These are phyloP conservation scores for Macrotrachela quadricornifera DNA, from an alignment of 1,140 invertebrate genomes.

Conservation along the genomic window DNA sequence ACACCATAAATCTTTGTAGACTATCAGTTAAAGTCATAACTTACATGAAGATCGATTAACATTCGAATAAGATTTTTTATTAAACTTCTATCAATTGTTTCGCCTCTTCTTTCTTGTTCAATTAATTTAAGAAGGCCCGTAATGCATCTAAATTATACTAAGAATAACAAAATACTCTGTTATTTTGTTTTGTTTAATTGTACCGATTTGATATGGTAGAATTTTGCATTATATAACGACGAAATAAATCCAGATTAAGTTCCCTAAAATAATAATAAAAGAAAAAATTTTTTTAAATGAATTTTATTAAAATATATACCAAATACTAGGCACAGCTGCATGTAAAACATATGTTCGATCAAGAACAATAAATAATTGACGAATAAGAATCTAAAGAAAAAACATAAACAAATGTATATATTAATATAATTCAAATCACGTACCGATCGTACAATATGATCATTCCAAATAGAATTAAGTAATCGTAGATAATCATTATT, in stretches of 20 bases:
- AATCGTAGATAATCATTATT: background rate
- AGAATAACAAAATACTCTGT: no score
- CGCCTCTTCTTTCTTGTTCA: slow-evolving; percentile 73
- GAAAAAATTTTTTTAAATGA: no score
- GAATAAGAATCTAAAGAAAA: slow-evolving; percentile 4
- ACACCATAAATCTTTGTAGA: no score
- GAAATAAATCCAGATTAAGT: slow-evolving; percentile 3
- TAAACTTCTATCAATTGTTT: slow-evolving; percentile 72
- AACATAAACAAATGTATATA: no score
- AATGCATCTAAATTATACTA: slow-evolving; percentile 31
- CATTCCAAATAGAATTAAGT: background rate
- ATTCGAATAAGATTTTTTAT: slow-evolving; percentile 83
- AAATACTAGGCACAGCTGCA: no score
- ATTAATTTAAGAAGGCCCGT: slow-evolving; percentile 78
- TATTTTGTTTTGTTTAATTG: no score
- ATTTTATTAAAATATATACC: no score
- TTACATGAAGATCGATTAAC: slow-evolving; percentile 60
- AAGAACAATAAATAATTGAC: slow-evolving; percentile 7
- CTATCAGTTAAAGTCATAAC: no score
- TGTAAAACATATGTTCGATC: slow-evolving; percentile 4
- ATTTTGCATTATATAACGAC: slow-evolving; percentile 1
- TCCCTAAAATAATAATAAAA: slow-evolving; percentile 2
- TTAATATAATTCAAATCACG: no score
- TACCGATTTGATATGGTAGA: background rate
- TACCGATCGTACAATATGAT: background rate